Conservation (phyloP, 2,888 invertebrate genomes). For the Caenorhabditis sp. region DNA sequence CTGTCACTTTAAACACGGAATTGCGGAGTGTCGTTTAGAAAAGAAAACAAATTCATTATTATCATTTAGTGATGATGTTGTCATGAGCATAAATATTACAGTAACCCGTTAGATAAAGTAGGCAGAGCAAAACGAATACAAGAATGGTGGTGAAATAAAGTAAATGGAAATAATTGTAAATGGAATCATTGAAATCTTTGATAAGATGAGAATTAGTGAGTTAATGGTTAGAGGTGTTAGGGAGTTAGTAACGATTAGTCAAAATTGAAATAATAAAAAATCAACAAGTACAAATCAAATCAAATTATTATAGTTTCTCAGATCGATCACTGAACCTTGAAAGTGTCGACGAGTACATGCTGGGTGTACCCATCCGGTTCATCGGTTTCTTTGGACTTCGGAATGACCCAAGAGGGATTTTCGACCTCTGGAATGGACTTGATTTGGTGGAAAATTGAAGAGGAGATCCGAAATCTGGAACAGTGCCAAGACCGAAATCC, state of each 20-base stretch:
- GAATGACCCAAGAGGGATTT: constrained; percentile 69
- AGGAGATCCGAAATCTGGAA: constrained; percentile 70
- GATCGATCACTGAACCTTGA: constrained; percentile 39
- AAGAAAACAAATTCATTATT: background rate
- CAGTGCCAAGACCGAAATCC: constrained; percentile 68
- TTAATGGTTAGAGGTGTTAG: background rate
- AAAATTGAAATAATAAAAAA: too few species aligned
- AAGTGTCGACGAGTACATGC: constrained; percentile 43
- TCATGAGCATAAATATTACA: constrained; percentile 26
- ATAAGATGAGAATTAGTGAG: background rate
- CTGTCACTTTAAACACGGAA: background rate
- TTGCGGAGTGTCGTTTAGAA: background rate
- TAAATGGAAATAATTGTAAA: too few species aligned
- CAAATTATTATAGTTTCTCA: constrained; percentile 27
- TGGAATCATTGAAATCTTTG: background rate
- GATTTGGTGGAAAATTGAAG: constrained; percentile 65
- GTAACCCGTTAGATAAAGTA: constrained; percentile 22
- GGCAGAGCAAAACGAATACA: constrained; percentile 12
- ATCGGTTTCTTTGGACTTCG: constrained; percentile 63
- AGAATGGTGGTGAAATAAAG: background rate
- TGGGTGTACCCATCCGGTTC: constrained; percentile 53
- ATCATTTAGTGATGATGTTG: constrained; percentile 6
- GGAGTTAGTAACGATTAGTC: background rate
- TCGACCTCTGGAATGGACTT: constrained; percentile 59
- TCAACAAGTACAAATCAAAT: too few species aligned